Conservation (phyloP, 2,888 invertebrate genomes). For the Agrypnus murinus region DNA sequence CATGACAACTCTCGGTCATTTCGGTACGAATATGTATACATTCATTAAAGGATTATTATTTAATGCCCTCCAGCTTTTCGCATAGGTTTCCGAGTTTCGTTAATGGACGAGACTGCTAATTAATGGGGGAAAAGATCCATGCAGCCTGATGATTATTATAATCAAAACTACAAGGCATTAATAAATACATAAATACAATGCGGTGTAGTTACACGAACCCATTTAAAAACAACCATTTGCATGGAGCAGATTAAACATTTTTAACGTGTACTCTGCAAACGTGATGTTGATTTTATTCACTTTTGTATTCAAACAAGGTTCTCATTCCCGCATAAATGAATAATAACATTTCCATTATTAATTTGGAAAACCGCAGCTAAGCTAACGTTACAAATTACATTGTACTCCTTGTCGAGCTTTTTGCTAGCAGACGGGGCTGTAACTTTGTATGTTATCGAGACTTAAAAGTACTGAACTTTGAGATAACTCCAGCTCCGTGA, state of each 20-base stretch:
- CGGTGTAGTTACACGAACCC: neutral
- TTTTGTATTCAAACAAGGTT: conserved; percentile 50
- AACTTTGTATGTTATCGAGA: conserved; percentile 28
- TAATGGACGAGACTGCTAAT: conserved; percentile 1
- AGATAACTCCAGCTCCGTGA: conserved; percentile 20
- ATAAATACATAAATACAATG: conserved; percentile 10
- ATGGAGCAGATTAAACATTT: conserved; percentile 49
- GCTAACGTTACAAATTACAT: conserved; percentile 53
- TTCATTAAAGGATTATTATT: conserved; percentile 27
- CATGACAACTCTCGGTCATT: conserved; percentile 29
- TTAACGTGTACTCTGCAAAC: conserved; percentile 45
- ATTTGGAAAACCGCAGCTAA: conserved; percentile 53
- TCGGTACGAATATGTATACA: conserved; percentile 9
- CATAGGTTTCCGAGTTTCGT: conserved; percentile 7
- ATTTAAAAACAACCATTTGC: conserved; percentile 34
- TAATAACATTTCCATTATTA: conserved; percentile 55
- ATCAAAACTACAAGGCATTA: conserved; percentile 17
- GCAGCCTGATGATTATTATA: conserved; percentile 9
- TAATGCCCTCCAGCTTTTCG: conserved; percentile 17
- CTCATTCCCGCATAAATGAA: conserved; percentile 54
- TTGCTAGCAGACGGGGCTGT: conserved; percentile 44
- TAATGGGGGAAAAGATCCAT: conserved; percentile 1
- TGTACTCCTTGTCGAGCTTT: conserved; percentile 49
- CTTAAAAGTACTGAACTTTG: conserved; percentile 9
- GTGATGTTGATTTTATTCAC: conserved; percentile 53